Percentiles rank a stretch among this genome's conserved stretches.
phyloP scores from a whole-genome alignment of 2,888 invertebrate species.

The Zonitis immaculata region DNA sequence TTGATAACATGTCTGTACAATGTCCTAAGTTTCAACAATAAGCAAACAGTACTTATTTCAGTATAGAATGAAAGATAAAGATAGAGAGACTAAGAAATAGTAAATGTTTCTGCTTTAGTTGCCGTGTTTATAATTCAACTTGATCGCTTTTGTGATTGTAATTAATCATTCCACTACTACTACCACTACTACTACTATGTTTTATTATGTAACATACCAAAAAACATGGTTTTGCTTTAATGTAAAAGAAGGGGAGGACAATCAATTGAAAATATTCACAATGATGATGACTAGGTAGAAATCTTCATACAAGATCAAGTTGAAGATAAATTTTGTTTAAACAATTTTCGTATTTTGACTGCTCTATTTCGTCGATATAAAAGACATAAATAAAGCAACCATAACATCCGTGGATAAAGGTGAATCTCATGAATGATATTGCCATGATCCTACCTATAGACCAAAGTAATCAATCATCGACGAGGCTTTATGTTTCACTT shows the following conservation, averaged over 20 bases:
- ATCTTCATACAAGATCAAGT: not conserved
- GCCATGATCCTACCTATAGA: slow-evolving; percentile 34
- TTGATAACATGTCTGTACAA: slow-evolving; percentile 22
- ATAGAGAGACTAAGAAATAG: slow-evolving; percentile 13
- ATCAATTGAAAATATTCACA: not conserved
- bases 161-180: slow-evolving; percentile 28
- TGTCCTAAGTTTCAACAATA: slow-evolving; percentile 10
- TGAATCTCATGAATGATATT: slow-evolving; percentile 35
- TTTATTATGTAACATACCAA: not conserved
- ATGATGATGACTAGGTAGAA: not conserved
- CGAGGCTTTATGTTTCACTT: slow-evolving; percentile 17
- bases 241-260: not conserved
- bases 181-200: not conserved
- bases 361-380: not conserved
- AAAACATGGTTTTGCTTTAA: not conserved
- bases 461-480: slow-evolving; percentile 34
- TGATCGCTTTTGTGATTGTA: slow-evolving; percentile 19
- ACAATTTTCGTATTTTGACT: not conserved
- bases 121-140: slow-evolving; percentile 17
- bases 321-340: not conserved
- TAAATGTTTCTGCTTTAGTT: slow-evolving; percentile 13
- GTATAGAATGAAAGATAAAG: not conserved
- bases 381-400: slow-evolving; percentile 9
- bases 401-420: slow-evolving; percentile 28
- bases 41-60: not conserved